Evolutionary conservation across 2,888 invertebrate genomes (phyloP).

Genomic region (Leistus spinibarbis): DNA sequence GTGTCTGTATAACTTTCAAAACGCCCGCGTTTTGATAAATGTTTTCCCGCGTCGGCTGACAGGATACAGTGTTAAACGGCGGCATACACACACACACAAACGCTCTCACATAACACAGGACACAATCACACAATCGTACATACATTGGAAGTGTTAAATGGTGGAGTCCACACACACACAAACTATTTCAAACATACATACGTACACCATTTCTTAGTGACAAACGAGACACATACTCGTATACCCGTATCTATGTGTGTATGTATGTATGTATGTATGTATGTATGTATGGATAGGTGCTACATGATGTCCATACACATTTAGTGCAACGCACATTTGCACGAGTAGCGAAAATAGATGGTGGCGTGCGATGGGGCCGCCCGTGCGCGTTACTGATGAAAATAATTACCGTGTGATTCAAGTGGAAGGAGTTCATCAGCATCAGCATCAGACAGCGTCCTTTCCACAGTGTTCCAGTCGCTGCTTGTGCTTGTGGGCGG

Average conservation of each 20-base stretch:
- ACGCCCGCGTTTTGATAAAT: neutral
- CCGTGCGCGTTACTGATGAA: neutral
- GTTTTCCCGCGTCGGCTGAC: neutral
- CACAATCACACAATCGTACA: neutral
- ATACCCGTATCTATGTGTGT: too few species aligned
- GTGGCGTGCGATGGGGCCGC: too few species aligned
- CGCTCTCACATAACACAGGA: neutral
- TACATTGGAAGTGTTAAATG: neutral
- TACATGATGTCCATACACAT: too few species aligned
- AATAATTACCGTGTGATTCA: neutral
- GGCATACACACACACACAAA: neutral
- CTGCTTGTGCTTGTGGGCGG: neutral
- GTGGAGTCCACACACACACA: neutral
- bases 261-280: too few species aligned
- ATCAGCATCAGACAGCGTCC: neutral
- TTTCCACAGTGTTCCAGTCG: neutral
- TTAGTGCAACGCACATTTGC: too few species aligned
- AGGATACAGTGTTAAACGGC: neutral
- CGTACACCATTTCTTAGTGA: too few species aligned
- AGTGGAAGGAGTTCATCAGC: neutral
- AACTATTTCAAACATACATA: neutral
- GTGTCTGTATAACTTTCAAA: neutral
- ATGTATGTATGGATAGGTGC: too few species aligned
- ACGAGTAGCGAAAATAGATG: too few species aligned
- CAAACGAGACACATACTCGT: neutral